These are phyloP conservation scores for Stylophora pistillata DNA, from an alignment of 64 coral and sea anemone genomes.

Conservation along the genomic window DNA sequence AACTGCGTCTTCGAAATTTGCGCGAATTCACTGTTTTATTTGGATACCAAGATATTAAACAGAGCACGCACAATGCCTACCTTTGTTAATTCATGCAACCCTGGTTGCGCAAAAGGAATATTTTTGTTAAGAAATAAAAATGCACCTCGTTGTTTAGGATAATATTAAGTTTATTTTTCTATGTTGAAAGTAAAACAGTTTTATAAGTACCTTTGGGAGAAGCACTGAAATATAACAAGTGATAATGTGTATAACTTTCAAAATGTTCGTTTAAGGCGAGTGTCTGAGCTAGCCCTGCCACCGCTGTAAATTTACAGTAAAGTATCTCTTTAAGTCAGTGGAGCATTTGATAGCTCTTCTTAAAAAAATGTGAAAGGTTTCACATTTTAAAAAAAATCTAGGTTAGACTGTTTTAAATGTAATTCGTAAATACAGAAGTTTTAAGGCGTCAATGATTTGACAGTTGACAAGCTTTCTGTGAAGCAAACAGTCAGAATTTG, in stretches of 20 bases:
- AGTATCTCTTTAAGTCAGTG: background rate
- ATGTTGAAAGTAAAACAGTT: conserved; percentile 16
- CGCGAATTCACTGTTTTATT: conserved; percentile 21
- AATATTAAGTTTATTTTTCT: conserved; percentile 17
- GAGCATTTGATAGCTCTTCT: background rate
- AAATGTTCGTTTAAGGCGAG: no score
- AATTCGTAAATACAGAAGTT: conserved; percentile 40
- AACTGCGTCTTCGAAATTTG: background rate
- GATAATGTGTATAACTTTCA: no score
- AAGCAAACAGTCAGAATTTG: conserved; percentile 7
- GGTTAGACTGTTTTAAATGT: conserved; percentile 17
- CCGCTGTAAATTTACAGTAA: no score
- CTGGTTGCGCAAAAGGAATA: background rate
- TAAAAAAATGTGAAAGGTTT: background rate
- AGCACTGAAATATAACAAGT: no score
- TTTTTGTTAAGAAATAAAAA: background rate
- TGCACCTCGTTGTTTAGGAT: background rate
- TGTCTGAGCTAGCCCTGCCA: no score
- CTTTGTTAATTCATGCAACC: background rate
- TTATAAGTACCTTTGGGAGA: background rate
- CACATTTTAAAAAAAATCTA: background rate
- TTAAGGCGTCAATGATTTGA: conserved; percentile 3
- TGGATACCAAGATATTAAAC: background rate
- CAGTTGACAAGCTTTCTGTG: background rate
- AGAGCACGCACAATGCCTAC: background rate